Evolutionary conservation across 2,888 invertebrate species (phyloP), one percentile per base, ranked within the genome.

Genomic region (Bugula neritina): DNA sequence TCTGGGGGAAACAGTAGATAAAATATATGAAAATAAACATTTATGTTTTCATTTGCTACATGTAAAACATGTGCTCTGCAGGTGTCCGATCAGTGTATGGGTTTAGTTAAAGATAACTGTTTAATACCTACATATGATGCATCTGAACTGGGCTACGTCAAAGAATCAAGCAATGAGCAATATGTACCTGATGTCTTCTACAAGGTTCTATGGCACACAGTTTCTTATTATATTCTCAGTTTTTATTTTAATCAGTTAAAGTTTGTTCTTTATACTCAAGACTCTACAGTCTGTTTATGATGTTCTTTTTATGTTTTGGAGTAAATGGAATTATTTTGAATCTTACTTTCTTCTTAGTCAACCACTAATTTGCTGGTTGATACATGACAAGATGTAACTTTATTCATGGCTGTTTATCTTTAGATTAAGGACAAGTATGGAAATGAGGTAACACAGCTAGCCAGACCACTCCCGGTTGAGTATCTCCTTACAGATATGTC

Each of bases 121-220:
- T 88, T 99, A 79, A 88, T 99, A 81, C 99, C 99, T 69, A 98
- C 99, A 35, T 91, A 92, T 83, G 97, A 98, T 88, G 94, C 93
- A 75, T 93, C 98, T 57, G 98, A 99, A 85, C 88, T 99, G 73
- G 99, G 94, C 73, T 98, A 94, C 86, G 90, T 97, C 75, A 90
- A 93, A 76, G 96, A 97, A 85, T 94, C 95, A 71, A 88, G 90
- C 73, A 92, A 93, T 82, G 90, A 90, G 81, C 96, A 96, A 87
- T 99, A 94, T 87, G 97, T 99, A 82, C 98, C 99, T 74, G 98
- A 98, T 87, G 97, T 99, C 77, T 98, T 93, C 87, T 99, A 94
- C 86, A 97, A 93, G 91, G 94, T 93, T n/a, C n/a, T n/a, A 54
- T 72, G 31, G 43, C n/a, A n/a, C n/a, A n/a, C n/a, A n/a, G n/a